Conservation (phyloP, 2,888 invertebrate species). For the Oligia strigilis region DNA sequence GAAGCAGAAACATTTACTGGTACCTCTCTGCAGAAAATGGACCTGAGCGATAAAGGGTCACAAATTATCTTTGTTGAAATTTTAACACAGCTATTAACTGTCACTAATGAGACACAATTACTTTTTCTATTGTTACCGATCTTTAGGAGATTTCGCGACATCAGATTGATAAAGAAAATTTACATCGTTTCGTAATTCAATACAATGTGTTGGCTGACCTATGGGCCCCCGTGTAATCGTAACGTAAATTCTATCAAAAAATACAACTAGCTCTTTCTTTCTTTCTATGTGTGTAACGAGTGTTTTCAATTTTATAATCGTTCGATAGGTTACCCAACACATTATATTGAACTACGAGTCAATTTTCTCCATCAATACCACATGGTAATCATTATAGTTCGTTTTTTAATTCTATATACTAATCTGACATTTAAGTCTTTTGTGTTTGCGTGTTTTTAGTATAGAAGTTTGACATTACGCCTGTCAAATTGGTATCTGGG, state of each 20-base stretch:
- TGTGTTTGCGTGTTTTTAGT: no score
- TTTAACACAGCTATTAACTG: background rate
- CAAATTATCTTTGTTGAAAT: background rate
- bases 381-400: background rate
- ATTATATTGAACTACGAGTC: background rate
- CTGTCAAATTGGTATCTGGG: no score
- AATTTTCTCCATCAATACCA: background rate
- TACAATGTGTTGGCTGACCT: background rate
- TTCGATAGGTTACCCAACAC: background rate
- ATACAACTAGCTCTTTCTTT: background rate
- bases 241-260: background rate
- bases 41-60: no score
- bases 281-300: background rate
- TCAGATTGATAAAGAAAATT: background rate
- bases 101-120: no score
- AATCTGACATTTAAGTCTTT: no score
- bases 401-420: background rate
- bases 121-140: no score
- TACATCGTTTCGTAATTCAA: background rate
- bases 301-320: background rate
- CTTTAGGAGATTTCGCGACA: no score
- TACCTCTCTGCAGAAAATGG: background rate
- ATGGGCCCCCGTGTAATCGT: background rate
- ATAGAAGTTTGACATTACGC: no score
- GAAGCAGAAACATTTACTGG: background rate